phyloP scores from a whole-genome alignment of 2,113 vertebrate genomes.

The Peromyscus leucopus region DNA sequence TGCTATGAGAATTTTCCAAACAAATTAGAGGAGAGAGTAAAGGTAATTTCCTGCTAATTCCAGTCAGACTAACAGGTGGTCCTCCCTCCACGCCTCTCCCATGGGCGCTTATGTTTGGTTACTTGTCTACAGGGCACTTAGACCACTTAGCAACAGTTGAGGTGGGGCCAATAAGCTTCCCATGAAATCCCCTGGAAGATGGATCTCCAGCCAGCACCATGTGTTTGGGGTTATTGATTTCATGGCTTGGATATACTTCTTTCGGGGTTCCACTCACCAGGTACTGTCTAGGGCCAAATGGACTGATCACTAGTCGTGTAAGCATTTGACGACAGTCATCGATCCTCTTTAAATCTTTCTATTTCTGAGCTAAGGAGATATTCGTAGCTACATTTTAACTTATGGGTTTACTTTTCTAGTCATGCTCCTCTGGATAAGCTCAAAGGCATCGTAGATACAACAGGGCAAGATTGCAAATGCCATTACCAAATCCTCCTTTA shows the following conservation, averaged over 20 bases:
- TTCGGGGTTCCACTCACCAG: not conserved
- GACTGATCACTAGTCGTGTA: constrained; percentile 5
- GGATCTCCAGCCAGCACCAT: not conserved
- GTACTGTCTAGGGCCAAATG: not conserved
- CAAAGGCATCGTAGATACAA: not conserved
- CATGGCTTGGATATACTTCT: not conserved
- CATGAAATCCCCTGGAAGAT: not conserved
- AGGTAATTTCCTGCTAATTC: not conserved
- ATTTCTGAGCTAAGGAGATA: constrained; percentile 21
- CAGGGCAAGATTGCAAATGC: not conserved
- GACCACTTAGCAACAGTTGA: not conserved
- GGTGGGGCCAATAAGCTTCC: not conserved
- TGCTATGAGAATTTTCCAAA: constrained; percentile 36
- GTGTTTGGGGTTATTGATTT: not conserved
- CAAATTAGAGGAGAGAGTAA: not conserved
- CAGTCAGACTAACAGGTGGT: not conserved
- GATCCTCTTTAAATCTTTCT: not conserved
- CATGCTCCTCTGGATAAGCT: constrained; percentile 2
- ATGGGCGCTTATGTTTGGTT: not conserved
- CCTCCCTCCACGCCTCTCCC: not conserved
- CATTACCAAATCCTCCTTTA: not conserved
- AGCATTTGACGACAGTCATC: not conserved
- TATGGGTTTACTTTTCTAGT: constrained; percentile 1
- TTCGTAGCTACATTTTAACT: not conserved
- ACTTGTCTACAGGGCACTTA: not conserved